Evolutionary conservation across 2,888 invertebrate genomes (phyloP), one percentile per base, ranked within the genome.

Genomic region (Microctonus brassicae): DNA sequence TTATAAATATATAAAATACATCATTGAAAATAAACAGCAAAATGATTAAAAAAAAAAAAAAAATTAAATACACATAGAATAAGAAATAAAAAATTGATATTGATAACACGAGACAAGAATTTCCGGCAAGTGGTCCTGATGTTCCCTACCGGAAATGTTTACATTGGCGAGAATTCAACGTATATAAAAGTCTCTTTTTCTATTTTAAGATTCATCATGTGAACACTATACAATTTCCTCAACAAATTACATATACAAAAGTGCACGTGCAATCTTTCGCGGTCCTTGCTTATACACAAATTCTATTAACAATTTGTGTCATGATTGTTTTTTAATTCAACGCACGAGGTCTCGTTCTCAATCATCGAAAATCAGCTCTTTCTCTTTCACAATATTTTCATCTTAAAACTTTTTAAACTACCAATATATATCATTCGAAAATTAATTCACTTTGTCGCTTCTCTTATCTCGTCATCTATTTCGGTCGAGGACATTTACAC

Each of bases 11-110:
- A 29, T 29, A 7, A 29, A 29, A 29, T 29, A 29, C 3, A 29
- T 29, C 65, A 65, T n/a, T n/a, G 13, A n/a, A 57, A 33, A 17
- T 22, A 42, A 69, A 10, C 9, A 22, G 0, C n/a, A 53, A 22
- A 34, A 34, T 86, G 73, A 65, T 82, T 81, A 63, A 72, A 66
- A 4, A 58, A 68, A 77, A 69, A n/a, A n/a, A 66, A 70, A 65
- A 52, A 72, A 66, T 13, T 57, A 68, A 53, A 68, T 67, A 24
- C 52, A 52, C 61, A 33, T 58, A 39, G 13, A 53, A 53, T 42
- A 26, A 20, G 62, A 26, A 67, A 10, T 55, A 58, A 36, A 52
- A 36, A 52, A 61, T n/a, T 66, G 60, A 63, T 66, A 36, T 17
- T 53, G 20, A 73, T 69, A 55, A 53, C 60, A 26, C 63, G 24